Base-by-base conservation (phyloP, 2,888 invertebrate species). In the Elysia crispata region DNA sequence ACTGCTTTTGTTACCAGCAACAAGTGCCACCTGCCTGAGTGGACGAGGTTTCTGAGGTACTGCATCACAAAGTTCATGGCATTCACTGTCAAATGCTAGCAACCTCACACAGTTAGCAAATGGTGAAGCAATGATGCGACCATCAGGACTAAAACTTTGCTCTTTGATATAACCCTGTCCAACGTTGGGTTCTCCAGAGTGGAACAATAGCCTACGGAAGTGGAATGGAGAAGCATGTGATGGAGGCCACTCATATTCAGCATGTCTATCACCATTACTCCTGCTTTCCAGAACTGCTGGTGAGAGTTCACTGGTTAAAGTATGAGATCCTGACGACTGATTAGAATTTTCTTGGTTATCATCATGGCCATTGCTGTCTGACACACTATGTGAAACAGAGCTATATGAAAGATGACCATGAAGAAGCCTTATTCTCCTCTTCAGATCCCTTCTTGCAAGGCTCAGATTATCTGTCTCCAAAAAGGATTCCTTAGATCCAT, bases 111-210 rank as follows among this genome's bases (percentile, higher is more conserved):
- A 97, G 88, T 95, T 95, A 0, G 95, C 96, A 91, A 95, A 97
- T 0, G 98, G 98, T 0, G 97, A 98, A 90, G 97, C 97, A 41
- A 98, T 95, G 15, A 98, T 93, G 74, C 97, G 94, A 0, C 98
- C 98, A 91, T 98, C 97, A 0, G 96, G 94, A 0, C 97, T 97
- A 92, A 97, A 98, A 87, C 96, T 96, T 69, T 97, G 93, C 90
- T 98, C 98, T 92, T 98, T 98, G 79, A 98, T 98, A 87, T 96
- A 97, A 0, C 97, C 97, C 84, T 95, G 95, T 0, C 97, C 97
- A 20, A 96, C 95, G 89, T 96, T 97, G 0, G 96, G 95, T 91
- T 98, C 98, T 88, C 96, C 95, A 13, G 95, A 94, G 89, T 94
- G 97, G 92, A 96, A 96, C 8, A 97, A 95, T 74, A 98, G 94